phyloP scores from a whole-genome alignment of 2,113 vertebrate species.

The Zootoca vivipara region DNA sequence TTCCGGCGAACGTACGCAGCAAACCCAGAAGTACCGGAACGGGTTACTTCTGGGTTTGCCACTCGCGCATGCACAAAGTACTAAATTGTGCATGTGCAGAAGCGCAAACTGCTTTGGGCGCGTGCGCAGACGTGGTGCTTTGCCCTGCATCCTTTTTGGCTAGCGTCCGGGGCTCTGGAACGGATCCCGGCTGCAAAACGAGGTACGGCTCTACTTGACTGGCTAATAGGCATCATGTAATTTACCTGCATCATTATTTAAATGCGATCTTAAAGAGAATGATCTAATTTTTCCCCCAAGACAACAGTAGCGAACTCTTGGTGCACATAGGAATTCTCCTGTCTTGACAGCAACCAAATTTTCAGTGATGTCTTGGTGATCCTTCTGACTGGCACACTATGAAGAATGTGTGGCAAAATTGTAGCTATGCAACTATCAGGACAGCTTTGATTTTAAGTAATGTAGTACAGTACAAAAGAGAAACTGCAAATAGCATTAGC shows the following conservation, averaged over 20 bases:
- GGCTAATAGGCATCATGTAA: neutral
- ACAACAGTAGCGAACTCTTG: neutral
- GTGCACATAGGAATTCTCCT: neutral
- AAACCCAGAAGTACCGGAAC: too few species aligned
- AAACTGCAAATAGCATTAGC: neutral
- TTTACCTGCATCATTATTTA: neutral
- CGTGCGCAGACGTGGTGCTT: too few species aligned
- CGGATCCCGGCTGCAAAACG: too few species aligned
- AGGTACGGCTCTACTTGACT: neutral
- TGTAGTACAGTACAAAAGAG: constrained; percentile 39
- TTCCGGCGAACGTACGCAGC: too few species aligned
- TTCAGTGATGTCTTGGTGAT: neutral
- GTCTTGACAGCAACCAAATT: neutral
- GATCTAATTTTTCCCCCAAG: constrained; percentile 16
- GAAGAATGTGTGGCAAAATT: constrained; percentile 26
- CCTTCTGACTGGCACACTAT: neutral
- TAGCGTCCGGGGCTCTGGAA: too few species aligned
- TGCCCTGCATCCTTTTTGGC: too few species aligned
- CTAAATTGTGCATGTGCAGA: too few species aligned
- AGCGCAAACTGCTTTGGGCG: too few species aligned
- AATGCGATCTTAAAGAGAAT: neutral
- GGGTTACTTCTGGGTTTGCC: too few species aligned
- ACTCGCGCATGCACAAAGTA: too few species aligned
- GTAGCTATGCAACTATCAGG: constrained; percentile 45
- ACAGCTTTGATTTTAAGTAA: constrained; percentile 53